Conservation (phyloP, 2,113 vertebrate genomes). For the Psilopsiagon aurifrons region DNA sequence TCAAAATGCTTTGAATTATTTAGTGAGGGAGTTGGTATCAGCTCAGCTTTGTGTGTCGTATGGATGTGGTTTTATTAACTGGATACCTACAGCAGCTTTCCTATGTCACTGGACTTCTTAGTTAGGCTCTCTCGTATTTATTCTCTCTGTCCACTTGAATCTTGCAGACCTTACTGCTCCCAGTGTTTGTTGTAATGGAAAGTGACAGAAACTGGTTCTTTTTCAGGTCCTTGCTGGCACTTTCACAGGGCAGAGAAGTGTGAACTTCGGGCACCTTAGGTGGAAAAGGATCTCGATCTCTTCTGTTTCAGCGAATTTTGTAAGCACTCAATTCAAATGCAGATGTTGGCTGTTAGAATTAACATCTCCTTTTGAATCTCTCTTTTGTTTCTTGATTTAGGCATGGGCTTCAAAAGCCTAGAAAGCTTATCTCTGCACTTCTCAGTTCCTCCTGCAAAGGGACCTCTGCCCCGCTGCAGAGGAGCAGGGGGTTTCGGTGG, state of each 20-base stretch:
- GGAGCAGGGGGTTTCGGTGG: background rate
- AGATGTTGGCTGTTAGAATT: background rate
- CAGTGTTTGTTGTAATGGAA: background rate
- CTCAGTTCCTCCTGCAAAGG: background rate
- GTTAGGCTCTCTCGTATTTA: background rate
- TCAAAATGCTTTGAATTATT: background rate
- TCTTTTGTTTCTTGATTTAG: conserved; percentile 7
- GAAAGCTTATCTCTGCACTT: background rate
- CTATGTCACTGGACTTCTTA: background rate
- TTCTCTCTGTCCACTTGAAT: background rate
- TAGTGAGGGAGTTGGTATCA: background rate
- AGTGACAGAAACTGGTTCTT: background rate
- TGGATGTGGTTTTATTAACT: background rate
- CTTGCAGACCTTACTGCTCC: background rate
- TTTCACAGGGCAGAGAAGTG: background rate
- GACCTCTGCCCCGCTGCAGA: background rate
- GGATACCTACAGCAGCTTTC: background rate
- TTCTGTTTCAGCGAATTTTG: background rate
- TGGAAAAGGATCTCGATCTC: background rate
- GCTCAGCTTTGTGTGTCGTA: background rate
- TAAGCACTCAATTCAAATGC: background rate
- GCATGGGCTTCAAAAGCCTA: background rate
- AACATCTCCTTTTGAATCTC: conserved; percentile 14
- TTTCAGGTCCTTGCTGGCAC: background rate
- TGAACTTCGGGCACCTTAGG: background rate